These are phyloP conservation scores for Macroramphosus scolopax DNA, from an alignment of 2,797 vertebrate genomes.

Conservation along the genomic window DNA sequence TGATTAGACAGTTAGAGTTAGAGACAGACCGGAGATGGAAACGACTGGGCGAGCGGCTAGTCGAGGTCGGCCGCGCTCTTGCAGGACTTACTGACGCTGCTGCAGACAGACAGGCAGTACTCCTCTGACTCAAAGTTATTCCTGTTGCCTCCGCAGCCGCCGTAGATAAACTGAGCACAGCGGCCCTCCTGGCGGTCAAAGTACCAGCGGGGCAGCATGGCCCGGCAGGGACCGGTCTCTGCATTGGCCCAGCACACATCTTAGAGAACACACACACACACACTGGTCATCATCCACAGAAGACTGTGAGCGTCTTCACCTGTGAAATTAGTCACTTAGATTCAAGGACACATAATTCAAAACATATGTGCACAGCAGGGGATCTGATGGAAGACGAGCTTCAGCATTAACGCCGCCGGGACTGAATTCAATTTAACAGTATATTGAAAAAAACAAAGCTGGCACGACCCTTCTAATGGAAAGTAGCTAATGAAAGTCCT, in stretches of 20 bases:
- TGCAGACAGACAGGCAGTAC: constrained; percentile 96
- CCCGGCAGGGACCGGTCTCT: constrained; percentile 89
- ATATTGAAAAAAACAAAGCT: constrained; percentile 23
- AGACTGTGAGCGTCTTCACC: neutral
- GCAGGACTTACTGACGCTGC: constrained; percentile 95
- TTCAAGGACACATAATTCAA: neutral
- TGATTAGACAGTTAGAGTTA: no score
- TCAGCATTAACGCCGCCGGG: neutral
- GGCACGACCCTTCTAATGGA: constrained; percentile 47
- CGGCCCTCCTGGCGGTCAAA: constrained; percentile 89
- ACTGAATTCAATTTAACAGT: constrained; percentile 25
- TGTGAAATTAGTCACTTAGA: constrained; percentile 12
- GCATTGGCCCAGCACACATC: constrained; percentile 96
- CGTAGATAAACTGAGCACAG: constrained; percentile 96
- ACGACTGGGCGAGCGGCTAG: constrained; percentile 36
- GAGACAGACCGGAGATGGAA: constrained; percentile 8
- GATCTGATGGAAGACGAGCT: no score
- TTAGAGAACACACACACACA: constrained; percentile 69
- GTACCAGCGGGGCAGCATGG: constrained; percentile 95
- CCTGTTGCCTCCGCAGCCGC: constrained; percentile 97
- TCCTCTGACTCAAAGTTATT: constrained; percentile 99
- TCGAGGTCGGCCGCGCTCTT: constrained; percentile 16
- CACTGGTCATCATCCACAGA: no score
- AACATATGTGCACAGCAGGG: no score
- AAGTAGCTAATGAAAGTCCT: constrained; percentile 42